Conservation (phyloP, 2,113 vertebrate species). For the Thunnus maccoyii region DNA sequence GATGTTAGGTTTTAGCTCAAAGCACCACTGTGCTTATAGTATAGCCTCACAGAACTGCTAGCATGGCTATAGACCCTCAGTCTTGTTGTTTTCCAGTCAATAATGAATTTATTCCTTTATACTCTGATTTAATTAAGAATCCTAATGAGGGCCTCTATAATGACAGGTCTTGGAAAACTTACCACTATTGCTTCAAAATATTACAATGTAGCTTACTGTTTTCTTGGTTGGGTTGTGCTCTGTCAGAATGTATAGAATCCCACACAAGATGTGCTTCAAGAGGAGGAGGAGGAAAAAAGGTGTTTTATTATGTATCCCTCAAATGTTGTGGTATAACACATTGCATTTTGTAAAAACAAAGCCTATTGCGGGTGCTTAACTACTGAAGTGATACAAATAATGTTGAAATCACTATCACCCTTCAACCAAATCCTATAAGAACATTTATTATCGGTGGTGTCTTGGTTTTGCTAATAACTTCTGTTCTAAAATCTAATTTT, state of each 20-base stretch:
- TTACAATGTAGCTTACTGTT: constrained; percentile 63
- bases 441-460: not conserved
- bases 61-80: too few relatives aligned
- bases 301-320: not conserved
- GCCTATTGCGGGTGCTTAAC: not conserved
- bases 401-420: not conserved
- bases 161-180: not conserved
- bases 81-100: too few relatives aligned
- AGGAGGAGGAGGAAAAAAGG: not conserved
- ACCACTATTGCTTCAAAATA: not conserved
- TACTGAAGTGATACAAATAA: too few relatives aligned
- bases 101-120: too few relatives aligned
- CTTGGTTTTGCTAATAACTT: not conserved
- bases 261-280: constrained; percentile 74
- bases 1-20: too few relatives aligned
- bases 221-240: constrained; percentile 81
- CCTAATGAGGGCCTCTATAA: not conserved
- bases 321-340: not conserved
- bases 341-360: not conserved
- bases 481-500: too few relatives aligned
- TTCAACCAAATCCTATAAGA: not conserved
- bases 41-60: too few relatives aligned
- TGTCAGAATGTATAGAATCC: constrained; percentile 77
- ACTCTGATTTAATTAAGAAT: too few relatives aligned
- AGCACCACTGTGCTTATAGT: too few relatives aligned